Percentiles rank a stretch among this genome's conserved stretches.
These are phyloP conservation scores for Capitella teleta DNA, from an alignment of 1,140 invertebrate genomes.

Conservation along the genomic window DNA sequence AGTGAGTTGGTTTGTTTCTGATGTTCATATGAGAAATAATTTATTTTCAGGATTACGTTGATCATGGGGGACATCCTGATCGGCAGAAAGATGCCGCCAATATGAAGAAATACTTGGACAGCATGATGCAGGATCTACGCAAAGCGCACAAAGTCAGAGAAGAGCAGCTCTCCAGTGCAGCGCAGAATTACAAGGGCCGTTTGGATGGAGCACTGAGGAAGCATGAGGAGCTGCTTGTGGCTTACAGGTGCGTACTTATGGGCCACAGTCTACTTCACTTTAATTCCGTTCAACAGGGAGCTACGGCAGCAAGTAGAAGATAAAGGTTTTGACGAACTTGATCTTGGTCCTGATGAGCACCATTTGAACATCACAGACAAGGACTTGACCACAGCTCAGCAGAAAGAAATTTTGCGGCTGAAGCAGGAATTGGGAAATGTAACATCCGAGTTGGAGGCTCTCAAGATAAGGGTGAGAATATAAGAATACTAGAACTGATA, in stretches of 20 bases:
- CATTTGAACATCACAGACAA: constrained; percentile 25
- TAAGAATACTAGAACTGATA: too few relatives aligned
- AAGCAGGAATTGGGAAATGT: constrained; percentile 21
- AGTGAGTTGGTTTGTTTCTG: constrained; percentile 16
- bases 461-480: background rate
- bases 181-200: constrained; percentile 23
- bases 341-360: constrained; percentile 33
- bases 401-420: constrained; percentile 27
- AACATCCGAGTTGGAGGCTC: background rate
- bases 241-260: constrained; percentile 25
- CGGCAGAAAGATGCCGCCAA: background rate
- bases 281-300: background rate
- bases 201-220: constrained; percentile 22
- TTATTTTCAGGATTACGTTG: too few relatives aligned
- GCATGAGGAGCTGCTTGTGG: constrained; percentile 33
- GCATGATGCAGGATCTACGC: constrained; percentile 36
- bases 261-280: background rate
- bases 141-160: constrained; percentile 31
- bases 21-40: too few relatives aligned
- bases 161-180: constrained; percentile 34
- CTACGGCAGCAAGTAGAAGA: constrained; percentile 17
- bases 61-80: too few relatives aligned
- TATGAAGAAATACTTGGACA: constrained; percentile 22
- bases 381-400: constrained; percentile 28
- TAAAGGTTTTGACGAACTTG: constrained; percentile 23